Conservation (phyloP, 2,888 invertebrate genomes). For the Poecilobothrus nobilitatus region DNA sequence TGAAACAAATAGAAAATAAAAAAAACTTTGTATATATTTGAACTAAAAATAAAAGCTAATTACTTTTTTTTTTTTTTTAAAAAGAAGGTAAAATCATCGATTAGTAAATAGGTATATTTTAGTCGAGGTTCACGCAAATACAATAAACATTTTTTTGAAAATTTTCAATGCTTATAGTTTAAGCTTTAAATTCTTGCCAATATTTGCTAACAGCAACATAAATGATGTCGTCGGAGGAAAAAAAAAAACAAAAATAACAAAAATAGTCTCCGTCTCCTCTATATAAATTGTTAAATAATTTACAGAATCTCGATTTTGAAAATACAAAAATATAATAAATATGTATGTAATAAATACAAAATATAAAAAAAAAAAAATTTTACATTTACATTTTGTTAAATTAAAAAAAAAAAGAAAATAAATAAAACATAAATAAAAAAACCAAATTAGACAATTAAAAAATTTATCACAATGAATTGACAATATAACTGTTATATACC, state of each 20-base stretch:
- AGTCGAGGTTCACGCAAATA: not conserved
- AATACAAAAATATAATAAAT: too few relatives aligned
- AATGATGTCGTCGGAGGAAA: too few relatives aligned
- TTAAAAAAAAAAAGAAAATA: not conserved
- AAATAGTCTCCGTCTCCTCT: too few relatives aligned
- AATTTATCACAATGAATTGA: slow-evolving; percentile 1
- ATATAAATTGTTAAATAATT: too few relatives aligned
- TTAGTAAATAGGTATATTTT: not conserved
- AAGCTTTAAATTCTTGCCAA: not conserved
- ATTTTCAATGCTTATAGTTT: too few relatives aligned
- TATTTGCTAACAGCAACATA: too few relatives aligned
- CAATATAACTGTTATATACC: not conserved
- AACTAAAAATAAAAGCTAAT: not conserved
- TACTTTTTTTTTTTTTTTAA: not conserved
- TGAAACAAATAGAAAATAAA: not conserved
- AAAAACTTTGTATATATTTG: not conserved
- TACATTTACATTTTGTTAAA: not conserved
- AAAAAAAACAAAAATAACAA: too few relatives aligned
- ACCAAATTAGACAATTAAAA: not conserved
- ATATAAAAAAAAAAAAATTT: too few relatives aligned
- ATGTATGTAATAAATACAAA: too few relatives aligned
- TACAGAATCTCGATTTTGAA: too few relatives aligned
- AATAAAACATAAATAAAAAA: not conserved
- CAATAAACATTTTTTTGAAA: too few relatives aligned
- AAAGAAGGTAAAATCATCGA: not conserved